Evolutionary conservation across 2,888 invertebrate species (phyloP).

Genomic region (Formica aserva): DNA sequence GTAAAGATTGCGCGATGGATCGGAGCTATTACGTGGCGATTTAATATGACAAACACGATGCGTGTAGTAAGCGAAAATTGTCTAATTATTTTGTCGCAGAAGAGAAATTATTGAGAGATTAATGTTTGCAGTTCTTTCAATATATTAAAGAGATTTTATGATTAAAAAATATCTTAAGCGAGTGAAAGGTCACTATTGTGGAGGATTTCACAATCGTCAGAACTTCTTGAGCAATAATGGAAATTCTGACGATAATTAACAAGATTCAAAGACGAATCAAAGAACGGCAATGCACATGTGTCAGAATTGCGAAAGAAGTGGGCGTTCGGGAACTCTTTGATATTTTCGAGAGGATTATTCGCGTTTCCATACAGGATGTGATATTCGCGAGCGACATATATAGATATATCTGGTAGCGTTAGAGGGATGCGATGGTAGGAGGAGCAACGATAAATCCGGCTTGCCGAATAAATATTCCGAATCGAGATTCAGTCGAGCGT

Average conservation of each 20-base stretch:
- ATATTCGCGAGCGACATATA: constrained; percentile 39
- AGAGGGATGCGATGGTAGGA: background rate
- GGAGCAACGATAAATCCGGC: constrained; percentile 50
- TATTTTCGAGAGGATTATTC: constrained; percentile 53
- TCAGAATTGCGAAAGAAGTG: constrained; percentile 24
- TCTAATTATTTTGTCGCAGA: constrained; percentile 9
- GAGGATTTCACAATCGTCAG: background rate
- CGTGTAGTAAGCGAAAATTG: background rate
- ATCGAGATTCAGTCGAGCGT: constrained; percentile 46
- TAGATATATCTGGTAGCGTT: background rate
- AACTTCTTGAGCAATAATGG: background rate
- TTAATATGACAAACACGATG: background rate
- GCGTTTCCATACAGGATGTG: constrained; percentile 37
- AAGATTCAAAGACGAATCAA: constrained; percentile 41
- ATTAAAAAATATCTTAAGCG: background rate
- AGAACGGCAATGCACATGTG: constrained; percentile 19
- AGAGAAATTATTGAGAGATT: background rate
- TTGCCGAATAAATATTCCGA: constrained; percentile 54
- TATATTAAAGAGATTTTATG: background rate
- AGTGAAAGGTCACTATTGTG: background rate
- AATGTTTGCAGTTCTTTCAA: background rate
- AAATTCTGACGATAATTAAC: background rate
- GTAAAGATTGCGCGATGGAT: constrained; percentile 9
- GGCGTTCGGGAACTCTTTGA: constrained; percentile 26
- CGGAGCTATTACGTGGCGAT: background rate